These are phyloP conservation scores for Cichlasoma orientale DNA, from an alignment of 2,797 vertebrate genomes.

Conservation along the genomic window DNA sequence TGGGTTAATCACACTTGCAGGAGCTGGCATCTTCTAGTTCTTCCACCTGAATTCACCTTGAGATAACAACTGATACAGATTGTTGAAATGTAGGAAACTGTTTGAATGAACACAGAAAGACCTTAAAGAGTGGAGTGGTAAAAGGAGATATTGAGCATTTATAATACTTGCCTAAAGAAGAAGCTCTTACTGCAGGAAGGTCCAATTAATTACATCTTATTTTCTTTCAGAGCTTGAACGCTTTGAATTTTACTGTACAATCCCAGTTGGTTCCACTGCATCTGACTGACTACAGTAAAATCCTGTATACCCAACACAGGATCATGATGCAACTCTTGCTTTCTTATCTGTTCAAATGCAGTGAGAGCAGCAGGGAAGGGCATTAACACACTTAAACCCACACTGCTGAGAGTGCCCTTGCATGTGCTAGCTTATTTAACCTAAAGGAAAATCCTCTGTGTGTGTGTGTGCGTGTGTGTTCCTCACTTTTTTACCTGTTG, in stretches of 20 bases:
- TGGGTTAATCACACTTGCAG: slow-evolving; percentile 34
- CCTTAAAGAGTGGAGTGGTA: not conserved
- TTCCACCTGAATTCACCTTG: slow-evolving; percentile 36
- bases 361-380: slow-evolving; percentile 7
- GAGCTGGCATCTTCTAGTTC: slow-evolving; percentile 25
- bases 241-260: slow-evolving; percentile 14
- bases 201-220: not conserved
- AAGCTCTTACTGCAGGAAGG: not conserved
- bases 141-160: not conserved
- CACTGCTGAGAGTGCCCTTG: not conserved
- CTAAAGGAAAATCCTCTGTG: too few species aligned
- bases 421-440: not conserved
- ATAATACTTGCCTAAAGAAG: slow-evolving; percentile 9
- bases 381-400: slow-evolving; percentile 3
- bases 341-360: slow-evolving; percentile 22
- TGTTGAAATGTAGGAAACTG: slow-evolving; percentile 62
- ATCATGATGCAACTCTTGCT: slow-evolving; percentile 26
- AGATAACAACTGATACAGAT: slow-evolving; percentile 35
- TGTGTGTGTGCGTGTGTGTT: not conserved
- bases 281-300: not conserved
- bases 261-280: slow-evolving; percentile 15
- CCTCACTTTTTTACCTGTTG: not conserved
- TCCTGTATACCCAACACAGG: slow-evolving; percentile 5
- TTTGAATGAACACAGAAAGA: slow-evolving; percentile 24
- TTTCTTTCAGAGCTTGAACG: not conserved